Evolutionary conservation across 2,888 invertebrate species (phyloP).

Genomic region (Tetrapedia diversipes): DNA sequence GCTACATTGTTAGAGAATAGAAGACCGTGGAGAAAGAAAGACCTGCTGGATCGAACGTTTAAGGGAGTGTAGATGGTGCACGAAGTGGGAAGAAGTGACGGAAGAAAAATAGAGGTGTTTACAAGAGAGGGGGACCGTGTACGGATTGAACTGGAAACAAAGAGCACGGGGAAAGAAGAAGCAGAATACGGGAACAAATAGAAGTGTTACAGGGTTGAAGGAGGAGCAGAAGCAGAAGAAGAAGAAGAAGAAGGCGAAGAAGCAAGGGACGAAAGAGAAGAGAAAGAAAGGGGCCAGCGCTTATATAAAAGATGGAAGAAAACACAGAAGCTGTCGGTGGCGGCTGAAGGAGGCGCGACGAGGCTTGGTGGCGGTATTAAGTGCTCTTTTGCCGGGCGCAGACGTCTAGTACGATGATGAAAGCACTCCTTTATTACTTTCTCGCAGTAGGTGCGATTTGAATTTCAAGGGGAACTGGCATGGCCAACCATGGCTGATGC

Average conservation of each 20-base stretch:
- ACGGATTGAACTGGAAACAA: conserved; percentile 14
- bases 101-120: conserved; percentile 38
- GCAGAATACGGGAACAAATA: conserved; percentile 14
- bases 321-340: conserved; percentile 60
- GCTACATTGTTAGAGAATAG: conserved; percentile 12
- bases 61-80: not conserved
- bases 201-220: conserved; percentile 24
- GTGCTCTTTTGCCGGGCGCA: conserved; percentile 60
- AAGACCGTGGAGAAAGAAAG: not conserved
- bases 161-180: conserved; percentile 15
- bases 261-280: conserved; percentile 18
- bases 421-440: conserved; percentile 68
- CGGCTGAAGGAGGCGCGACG: conserved; percentile 55
- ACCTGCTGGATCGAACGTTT: conserved; percentile 16
- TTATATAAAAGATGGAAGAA: conserved; percentile 64
- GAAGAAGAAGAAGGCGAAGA: conserved; percentile 9
- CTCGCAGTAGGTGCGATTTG: conserved; percentile 62
- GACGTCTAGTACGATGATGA: conserved; percentile 61
- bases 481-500: conserved; percentile 22
- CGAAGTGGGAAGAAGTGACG: conserved; percentile 2
- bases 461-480: conserved; percentile 59
- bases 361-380: conserved; percentile 62
- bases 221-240: conserved; percentile 22
- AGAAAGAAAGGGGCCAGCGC: conserved; percentile 37
- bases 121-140: conserved; percentile 11